Percentiles rank a stretch among this genome's conserved stretches.
phyloP scores from a whole-genome alignment of 2,888 invertebrate species.

The Patella depressa region DNA sequence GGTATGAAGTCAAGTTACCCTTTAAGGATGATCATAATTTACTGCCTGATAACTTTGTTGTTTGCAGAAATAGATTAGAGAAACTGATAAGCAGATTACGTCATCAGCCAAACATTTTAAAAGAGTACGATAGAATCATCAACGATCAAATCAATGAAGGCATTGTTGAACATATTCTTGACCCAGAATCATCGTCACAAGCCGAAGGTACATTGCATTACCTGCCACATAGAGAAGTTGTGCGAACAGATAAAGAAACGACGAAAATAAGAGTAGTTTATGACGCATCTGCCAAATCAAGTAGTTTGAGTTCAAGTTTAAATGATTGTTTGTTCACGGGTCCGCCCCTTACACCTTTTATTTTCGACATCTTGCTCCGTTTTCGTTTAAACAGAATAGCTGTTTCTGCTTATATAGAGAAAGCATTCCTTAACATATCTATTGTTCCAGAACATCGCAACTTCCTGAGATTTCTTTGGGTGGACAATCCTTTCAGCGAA shows the following conservation, averaged over 20 bases:
- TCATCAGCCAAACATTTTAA: neutral
- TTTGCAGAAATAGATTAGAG: neutral
- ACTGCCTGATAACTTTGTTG: neutral
- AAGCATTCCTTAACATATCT: neutral
- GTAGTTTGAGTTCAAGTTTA: neutral
- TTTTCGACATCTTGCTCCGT: neutral
- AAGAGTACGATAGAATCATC: neutral
- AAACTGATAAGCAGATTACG: neutral
- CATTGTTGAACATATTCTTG: neutral
- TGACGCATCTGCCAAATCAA: neutral
- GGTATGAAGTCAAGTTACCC: neutral
- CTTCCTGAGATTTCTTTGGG: neutral
- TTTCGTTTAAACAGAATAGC: conserved; percentile 1
- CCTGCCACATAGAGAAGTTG: neutral
- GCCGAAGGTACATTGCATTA: neutral
- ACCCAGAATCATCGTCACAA: neutral
- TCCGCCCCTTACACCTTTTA: neutral
- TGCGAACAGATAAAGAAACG: neutral
- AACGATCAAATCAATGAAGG: neutral
- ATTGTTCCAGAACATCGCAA: neutral
- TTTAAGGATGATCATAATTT: neutral
- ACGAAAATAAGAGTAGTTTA: neutral
- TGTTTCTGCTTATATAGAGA: neutral
- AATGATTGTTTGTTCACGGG: neutral
- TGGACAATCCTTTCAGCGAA: neutral